Evolutionary conservation across 2,888 invertebrate species (phyloP).

Genomic region (Caenorhabditis sp.): DNA sequence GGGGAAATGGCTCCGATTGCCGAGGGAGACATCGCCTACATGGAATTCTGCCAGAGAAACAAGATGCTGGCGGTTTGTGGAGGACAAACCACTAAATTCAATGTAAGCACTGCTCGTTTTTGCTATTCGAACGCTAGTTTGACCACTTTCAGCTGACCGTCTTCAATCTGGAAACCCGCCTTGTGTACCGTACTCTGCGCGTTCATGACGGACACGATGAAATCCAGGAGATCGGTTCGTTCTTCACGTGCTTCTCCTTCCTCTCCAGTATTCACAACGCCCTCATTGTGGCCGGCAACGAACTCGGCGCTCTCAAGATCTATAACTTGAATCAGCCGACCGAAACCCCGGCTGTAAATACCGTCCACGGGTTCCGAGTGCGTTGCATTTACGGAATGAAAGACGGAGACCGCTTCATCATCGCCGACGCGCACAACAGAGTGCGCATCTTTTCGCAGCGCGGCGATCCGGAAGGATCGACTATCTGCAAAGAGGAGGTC

Average conservation of each 20-base stretch:
- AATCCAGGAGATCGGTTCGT: neutral
- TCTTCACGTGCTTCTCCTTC: slow-evolving; percentile 30
- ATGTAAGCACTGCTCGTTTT: slow-evolving; percentile 31
- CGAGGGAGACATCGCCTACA: slow-evolving; percentile 38
- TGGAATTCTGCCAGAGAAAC: slow-evolving; percentile 70
- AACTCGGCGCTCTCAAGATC: slow-evolving; percentile 42
- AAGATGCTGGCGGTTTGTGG: slow-evolving; percentile 64
- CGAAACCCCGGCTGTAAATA: neutral
- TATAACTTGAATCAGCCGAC: slow-evolving; percentile 22
- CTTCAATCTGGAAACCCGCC: slow-evolving; percentile 29
- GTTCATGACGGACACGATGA: slow-evolving; percentile 18
- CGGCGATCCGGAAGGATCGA: slow-evolving; percentile 19
- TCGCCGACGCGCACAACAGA: slow-evolving; percentile 54
- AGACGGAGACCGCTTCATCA: slow-evolving; percentile 36
- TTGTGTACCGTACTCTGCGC: slow-evolving; percentile 35
- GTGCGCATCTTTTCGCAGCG: slow-evolving; percentile 34
- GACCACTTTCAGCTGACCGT: slow-evolving; percentile 37
- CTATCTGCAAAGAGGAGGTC: slow-evolving; percentile 48
- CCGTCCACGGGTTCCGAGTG: slow-evolving; percentile 53
- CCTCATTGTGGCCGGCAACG: slow-evolving; percentile 52
- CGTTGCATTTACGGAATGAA: slow-evolving; percentile 38
- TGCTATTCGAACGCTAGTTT: neutral
- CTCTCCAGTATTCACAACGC: slow-evolving; percentile 5
- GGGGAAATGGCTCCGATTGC: slow-evolving; percentile 11
- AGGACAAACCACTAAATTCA: slow-evolving; percentile 42